Evolutionary conservation across 2,888 invertebrate species (phyloP).

Genomic region (Conops quadrifasciatus): DNA sequence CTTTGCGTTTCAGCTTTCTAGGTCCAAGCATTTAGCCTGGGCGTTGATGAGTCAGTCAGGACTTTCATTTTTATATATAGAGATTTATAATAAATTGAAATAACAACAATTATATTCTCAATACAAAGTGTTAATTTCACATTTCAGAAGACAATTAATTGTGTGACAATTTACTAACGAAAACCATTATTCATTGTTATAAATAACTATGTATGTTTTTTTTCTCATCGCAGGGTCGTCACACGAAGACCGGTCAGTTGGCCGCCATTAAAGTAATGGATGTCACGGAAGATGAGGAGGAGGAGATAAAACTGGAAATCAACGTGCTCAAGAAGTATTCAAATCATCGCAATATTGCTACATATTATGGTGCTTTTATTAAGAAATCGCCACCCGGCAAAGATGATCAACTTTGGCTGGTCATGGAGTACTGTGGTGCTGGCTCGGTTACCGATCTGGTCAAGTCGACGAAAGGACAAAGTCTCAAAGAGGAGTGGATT

Average conservation of each 20-base stretch:
- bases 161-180: too few species aligned
- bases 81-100: too few species aligned
- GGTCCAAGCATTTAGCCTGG: too few species aligned
- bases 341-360: conserved; percentile 99
- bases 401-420: conserved; percentile 99
- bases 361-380: conserved; percentile 99
- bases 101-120: too few species aligned
- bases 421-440: conserved; percentile 99
- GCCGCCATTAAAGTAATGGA: conserved; percentile 99
- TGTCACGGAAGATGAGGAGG: conserved; percentile 99
- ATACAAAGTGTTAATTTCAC: too few species aligned
- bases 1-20: too few species aligned
- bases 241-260: conserved; percentile 99
- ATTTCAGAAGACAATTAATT: too few species aligned
- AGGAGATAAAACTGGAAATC: conserved; percentile 99
- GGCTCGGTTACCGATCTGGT: conserved; percentile 99
- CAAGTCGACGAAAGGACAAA: conserved; percentile 98
- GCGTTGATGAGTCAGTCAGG: too few species aligned
- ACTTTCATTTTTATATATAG: too few species aligned
- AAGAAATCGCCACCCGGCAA: conserved; percentile 98
- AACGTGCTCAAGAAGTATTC: conserved; percentile 99
- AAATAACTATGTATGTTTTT: not conserved
- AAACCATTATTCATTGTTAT: not conserved
- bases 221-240: conserved; percentile 80
- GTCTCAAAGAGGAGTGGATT: conserved; percentile 99